Evolutionary conservation across 2,797 vertebrate species (phyloP).

Genomic region (Periparus ater): DNA sequence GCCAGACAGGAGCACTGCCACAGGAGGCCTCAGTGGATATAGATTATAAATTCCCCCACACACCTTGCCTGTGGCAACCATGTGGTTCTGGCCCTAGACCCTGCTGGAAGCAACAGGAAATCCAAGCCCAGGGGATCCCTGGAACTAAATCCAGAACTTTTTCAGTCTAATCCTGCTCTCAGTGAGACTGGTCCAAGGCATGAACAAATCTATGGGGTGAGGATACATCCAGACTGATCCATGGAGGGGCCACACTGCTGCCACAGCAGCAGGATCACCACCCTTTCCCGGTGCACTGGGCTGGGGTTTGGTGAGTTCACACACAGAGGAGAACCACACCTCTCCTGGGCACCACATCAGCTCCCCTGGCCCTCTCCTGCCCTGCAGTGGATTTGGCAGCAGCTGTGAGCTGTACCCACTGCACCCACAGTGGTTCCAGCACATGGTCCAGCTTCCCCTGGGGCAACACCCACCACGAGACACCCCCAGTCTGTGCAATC

Average conservation of each 20-base stretch:
- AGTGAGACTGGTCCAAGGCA: not conserved
- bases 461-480: fast-evolving
- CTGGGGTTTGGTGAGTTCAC: not conserved
- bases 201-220: not conserved
- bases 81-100: not conserved
- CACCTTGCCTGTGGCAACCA: not conserved
- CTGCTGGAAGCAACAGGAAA: not conserved
- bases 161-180: not conserved
- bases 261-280: not conserved
- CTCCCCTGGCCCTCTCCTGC: not conserved
- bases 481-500: not conserved
- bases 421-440: not conserved
- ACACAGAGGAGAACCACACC: not conserved
- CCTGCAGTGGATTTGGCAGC: not conserved
- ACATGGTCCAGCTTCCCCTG: not conserved
- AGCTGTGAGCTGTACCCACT: not conserved
- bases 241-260: not conserved
- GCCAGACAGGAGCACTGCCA: not conserved
- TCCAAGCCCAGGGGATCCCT: not conserved
- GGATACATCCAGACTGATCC: not conserved
- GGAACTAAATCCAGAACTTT: not conserved
- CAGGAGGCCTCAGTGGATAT: not conserved
- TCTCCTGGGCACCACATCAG: not conserved
- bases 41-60: not conserved
- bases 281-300: not conserved